These are phyloP conservation scores for Rhinoptilus africanus DNA, from an alignment of 2,113 vertebrate species.

Conservation along the genomic window DNA sequence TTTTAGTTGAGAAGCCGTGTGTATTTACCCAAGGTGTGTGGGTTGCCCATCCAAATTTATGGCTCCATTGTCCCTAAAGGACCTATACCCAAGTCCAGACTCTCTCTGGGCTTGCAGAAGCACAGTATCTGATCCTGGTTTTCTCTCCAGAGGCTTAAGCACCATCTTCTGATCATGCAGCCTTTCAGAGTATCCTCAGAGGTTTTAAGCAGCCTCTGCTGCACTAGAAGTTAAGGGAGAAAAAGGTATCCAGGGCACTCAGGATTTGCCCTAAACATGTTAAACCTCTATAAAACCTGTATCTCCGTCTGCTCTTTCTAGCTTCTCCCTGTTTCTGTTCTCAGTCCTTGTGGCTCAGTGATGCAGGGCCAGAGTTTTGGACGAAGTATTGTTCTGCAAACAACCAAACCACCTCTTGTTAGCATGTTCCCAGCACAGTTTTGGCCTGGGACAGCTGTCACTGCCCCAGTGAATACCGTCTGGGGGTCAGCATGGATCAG, in stretches of 20 bases:
- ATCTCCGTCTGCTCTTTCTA: background rate
- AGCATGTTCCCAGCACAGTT: background rate
- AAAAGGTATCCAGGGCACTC: background rate
- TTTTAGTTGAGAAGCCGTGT: background rate
- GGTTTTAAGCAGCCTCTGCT: background rate
- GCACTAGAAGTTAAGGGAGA: background rate
- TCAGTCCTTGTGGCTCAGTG: rapidly evolving
- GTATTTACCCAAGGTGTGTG: background rate
- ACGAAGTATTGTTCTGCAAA: background rate
- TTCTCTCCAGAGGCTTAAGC: background rate
- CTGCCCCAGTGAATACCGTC: background rate
- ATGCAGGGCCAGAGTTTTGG: background rate
- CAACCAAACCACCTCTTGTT: background rate
- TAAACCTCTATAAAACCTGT: rapidly evolving
- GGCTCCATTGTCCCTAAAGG: slow-evolving; percentile 34
- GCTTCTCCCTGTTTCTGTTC: background rate
- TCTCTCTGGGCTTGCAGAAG: background rate
- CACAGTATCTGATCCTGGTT: background rate
- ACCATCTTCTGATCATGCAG: background rate
- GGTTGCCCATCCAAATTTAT: background rate
- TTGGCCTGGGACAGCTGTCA: background rate
- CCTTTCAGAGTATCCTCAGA: background rate
- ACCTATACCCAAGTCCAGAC: background rate
- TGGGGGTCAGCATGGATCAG: background rate
- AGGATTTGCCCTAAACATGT: background rate